Percentiles rank a stretch among this genome's conserved stretches.
Conservation (phyloP, 1,140 invertebrate genomes). For the Tenebrio molitor region DNA sequence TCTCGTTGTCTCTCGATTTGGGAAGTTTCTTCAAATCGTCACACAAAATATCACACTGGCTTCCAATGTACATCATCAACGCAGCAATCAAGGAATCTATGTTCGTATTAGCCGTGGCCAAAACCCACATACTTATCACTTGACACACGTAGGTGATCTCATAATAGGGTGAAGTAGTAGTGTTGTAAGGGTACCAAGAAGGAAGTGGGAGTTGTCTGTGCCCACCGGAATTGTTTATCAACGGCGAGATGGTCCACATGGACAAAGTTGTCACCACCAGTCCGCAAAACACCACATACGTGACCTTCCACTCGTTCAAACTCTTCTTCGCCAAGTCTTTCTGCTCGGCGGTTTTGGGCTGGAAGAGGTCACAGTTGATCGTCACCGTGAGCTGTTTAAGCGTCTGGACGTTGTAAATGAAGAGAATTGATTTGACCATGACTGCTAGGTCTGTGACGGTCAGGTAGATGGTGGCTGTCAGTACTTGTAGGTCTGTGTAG, state of each 20-base stretch:
- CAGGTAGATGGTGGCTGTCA: neutral
- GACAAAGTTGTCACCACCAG: neutral
- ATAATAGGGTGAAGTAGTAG: neutral
- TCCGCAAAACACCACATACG: neutral
- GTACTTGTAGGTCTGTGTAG: neutral
- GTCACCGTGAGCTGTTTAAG: neutral
- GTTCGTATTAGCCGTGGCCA: constrained; percentile 1
- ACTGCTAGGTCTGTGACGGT: neutral
- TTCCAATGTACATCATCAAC: constrained; percentile 12
- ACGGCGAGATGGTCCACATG: constrained; percentile 7
- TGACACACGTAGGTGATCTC: constrained; percentile 21
- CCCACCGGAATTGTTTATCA: neutral
- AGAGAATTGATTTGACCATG: neutral
- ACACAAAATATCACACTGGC: constrained; percentile 21
- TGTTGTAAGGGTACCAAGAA: constrained; percentile 26
- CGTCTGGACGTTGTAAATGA: neutral
- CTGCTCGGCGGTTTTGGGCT: neutral
- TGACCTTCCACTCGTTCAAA: neutral
- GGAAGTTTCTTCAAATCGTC: neutral
- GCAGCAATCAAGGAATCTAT: constrained; percentile 4
- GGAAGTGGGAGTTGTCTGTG: neutral
- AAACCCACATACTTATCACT: neutral
- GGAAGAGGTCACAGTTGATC: neutral
- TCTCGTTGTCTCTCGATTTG: neutral
- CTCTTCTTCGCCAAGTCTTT: neutral